These are phyloP conservation scores for Drosophila persimilis DNA, from an alignment of 1,140 invertebrate species.

Conservation along the genomic window DNA sequence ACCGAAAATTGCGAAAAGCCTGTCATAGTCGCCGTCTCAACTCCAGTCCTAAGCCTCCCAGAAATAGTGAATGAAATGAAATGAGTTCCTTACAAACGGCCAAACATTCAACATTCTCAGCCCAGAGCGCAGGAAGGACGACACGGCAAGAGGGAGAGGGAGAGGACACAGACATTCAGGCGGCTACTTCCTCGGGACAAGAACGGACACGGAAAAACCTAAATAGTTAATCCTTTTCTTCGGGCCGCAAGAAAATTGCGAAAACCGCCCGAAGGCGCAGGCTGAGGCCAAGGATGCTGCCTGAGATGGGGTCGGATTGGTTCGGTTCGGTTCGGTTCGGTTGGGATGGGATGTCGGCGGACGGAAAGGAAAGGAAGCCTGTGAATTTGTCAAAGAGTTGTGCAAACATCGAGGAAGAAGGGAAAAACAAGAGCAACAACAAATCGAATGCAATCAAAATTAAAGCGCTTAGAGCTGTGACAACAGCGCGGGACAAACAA, in stretches of 20 bases:
- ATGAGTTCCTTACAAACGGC: constrained; percentile 28
- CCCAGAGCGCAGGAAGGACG: neutral
- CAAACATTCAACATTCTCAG: constrained; percentile 10
- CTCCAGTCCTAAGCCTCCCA: too few species aligned
- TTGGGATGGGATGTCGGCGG: constrained; percentile 14
- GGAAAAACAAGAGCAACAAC: constrained; percentile 55
- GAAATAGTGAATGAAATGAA: constrained; percentile 15
- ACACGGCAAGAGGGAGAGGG: constrained; percentile 17
- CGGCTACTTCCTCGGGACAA: constrained; percentile 61
- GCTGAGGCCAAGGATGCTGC: constrained; percentile 29
- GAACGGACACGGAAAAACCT: constrained; percentile 42
- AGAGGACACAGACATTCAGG: constrained; percentile 25
- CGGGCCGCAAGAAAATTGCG: constrained; percentile 62
- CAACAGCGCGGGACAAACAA: constrained; percentile 70
- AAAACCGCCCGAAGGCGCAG: constrained; percentile 49
- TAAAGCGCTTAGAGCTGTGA: constrained; percentile 81
- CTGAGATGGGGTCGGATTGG: too few species aligned
- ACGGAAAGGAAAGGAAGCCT: constrained; percentile 53
- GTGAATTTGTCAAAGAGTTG: constrained; percentile 80
- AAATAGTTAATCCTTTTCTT: constrained; percentile 73
- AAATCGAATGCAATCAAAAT: constrained; percentile 81
- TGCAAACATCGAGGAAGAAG: constrained; percentile 52
- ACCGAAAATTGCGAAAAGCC: too few species aligned
- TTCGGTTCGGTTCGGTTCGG: neutral
- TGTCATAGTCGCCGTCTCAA: too few species aligned